Percentiles rank a stretch among this genome's conserved stretches.
Conservation (phyloP, 1,140 invertebrate genomes). For the Campoletis sonorensis region DNA sequence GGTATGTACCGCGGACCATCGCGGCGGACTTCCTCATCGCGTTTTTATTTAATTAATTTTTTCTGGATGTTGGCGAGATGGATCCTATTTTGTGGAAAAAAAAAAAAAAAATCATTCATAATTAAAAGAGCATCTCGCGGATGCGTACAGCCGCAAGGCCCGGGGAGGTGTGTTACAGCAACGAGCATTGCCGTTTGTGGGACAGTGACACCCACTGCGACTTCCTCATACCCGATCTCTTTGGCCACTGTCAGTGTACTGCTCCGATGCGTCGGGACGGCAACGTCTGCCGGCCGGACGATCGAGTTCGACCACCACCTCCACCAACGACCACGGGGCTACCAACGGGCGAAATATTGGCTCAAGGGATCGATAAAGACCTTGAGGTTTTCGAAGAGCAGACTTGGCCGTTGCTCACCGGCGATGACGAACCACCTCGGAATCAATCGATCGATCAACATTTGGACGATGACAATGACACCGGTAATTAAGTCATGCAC, state of each 20-base stretch:
- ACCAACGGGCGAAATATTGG: no score
- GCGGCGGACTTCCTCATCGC: background rate
- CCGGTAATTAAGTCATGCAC: no score
- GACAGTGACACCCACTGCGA: constrained; percentile 90
- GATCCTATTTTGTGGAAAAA: no score
- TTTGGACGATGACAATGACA: constrained; percentile 54
- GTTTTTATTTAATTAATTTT: no score
- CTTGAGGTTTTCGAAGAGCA: constrained; percentile 22
- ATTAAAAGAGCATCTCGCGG: no score
- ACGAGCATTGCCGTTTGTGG: constrained; percentile 90
- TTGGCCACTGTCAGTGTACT: constrained; percentile 90
- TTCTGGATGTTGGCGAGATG: no score
- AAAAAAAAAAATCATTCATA: no score
- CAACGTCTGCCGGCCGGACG: constrained; percentile 77
- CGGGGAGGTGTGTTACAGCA: constrained; percentile 92
- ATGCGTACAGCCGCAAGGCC: constrained; percentile 88
- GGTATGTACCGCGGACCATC: background rate
- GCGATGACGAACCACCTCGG: constrained; percentile 43
- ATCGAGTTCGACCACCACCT: constrained; percentile 64
- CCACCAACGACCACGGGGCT: no score
- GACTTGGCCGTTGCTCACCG: constrained; percentile 30
- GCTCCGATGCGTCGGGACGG: constrained; percentile 81
- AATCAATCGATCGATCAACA: background rate
- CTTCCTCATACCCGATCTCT: constrained; percentile 91
- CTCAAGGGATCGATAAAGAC: background rate